A percentile compares a stretch with the other conserved stretches of the same genome.
phyloP scores from a whole-genome alignment of 1,140 invertebrate species.

The Achatina immaculata region DNA sequence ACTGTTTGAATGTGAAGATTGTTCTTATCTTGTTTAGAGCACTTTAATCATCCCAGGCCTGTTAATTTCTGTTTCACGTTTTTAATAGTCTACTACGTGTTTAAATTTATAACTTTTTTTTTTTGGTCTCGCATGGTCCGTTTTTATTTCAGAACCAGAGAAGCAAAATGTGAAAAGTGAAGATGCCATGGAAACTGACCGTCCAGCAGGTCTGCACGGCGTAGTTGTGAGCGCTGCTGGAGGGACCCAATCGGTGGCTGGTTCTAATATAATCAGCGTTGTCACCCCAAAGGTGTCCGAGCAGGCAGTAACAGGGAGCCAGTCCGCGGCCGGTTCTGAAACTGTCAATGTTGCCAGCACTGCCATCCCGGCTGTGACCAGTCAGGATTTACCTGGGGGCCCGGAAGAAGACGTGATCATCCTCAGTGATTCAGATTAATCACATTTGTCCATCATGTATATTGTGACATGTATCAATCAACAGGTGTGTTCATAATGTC shows the following conservation, averaged over 20 bases:
- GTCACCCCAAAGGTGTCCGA: background rate
- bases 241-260: background rate
- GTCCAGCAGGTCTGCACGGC: too few species aligned
- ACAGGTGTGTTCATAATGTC: too few species aligned
- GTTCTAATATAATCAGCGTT: background rate
- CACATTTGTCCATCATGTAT: background rate
- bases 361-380: background rate
- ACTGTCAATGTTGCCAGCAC: background rate
- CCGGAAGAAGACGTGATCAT: slow-evolving; percentile 5
- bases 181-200: background rate
- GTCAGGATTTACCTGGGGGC: background rate
- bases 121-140: too few species aligned
- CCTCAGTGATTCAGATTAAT: background rate
- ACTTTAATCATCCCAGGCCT: too few species aligned
- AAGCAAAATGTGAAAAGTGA: background rate
- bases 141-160: background rate
- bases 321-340: background rate
- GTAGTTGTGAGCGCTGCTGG: background rate
- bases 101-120: too few species aligned
- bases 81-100: too few species aligned
- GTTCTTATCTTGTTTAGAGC: too few species aligned
- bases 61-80: too few species aligned
- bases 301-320: background rate
- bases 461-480: background rate
- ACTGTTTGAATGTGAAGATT: too few species aligned